phyloP scores from a whole-genome alignment of 2,797 vertebrate species.

The Sebastes vulpes region DNA sequence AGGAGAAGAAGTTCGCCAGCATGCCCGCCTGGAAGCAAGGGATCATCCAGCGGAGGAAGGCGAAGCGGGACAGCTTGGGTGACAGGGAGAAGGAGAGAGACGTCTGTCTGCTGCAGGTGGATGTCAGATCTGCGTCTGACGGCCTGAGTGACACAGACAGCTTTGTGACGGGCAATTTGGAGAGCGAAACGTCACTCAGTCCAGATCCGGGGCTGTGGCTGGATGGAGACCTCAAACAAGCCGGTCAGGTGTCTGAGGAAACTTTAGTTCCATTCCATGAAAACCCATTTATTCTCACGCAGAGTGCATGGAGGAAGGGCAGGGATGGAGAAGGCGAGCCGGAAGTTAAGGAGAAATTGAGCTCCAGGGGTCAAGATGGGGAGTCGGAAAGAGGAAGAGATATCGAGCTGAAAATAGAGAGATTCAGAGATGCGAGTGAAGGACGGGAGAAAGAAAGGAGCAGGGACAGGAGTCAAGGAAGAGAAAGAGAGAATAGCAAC shows the following conservation, averaged over 20 bases:
- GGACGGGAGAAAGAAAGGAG: conserved; percentile 60
- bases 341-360: conserved; percentile 55
- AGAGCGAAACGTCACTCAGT: conserved; percentile 62
- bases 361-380: conserved; percentile 61
- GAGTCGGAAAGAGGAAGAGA: conserved; percentile 61
- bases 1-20: conserved; percentile 89
- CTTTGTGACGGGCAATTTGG: conserved; percentile 44
- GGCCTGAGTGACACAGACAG: conserved; percentile 71
- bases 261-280: conserved; percentile 87
- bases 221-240: conserved; percentile 54
- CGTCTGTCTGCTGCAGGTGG: conserved; percentile 50
- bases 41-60: conserved; percentile 90
- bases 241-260: conserved; percentile 84
- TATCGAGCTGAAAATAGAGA: conserved; percentile 70
- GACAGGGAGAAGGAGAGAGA: conserved; percentile 73
- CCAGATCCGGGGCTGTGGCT: conserved; percentile 65
- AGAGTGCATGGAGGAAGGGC: conserved; percentile 69
- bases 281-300: conserved; percentile 89
- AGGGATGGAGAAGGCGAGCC: conserved; percentile 63
- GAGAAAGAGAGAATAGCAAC: conserved; percentile 55
- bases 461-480: conserved; percentile 68
- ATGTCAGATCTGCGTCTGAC: conserved; percentile 56
- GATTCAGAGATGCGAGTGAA: conserved; percentile 67
- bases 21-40: conserved; percentile 94
- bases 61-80: conserved; percentile 82